These are phyloP conservation scores for Hemibagrus wyckioides DNA, from an alignment of 2,113 vertebrate genomes.

Conservation along the genomic window DNA sequence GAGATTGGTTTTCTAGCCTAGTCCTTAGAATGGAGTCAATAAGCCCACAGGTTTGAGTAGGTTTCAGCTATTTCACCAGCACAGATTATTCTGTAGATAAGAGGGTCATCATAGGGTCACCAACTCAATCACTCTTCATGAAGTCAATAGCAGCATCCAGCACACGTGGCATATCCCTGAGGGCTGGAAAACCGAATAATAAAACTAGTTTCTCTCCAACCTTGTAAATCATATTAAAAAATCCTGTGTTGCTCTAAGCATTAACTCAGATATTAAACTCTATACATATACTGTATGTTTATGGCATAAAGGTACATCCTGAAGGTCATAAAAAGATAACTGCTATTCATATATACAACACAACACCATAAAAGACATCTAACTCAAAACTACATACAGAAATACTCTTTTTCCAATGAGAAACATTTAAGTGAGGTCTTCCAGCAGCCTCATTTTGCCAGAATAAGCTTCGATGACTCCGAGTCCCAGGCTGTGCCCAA, in stretches of 20 bases:
- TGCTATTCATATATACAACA: not conserved
- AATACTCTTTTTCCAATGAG: not conserved
- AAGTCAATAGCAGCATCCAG: slow-evolving; percentile 48
- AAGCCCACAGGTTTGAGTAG: slow-evolving; percentile 34
- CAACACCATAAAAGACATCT: not conserved
- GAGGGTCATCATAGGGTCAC: slow-evolving; percentile 51
- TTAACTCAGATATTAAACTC: not conserved
- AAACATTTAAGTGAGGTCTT: slow-evolving; percentile 23
- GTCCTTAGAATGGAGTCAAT: slow-evolving; percentile 26
- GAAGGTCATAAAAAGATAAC: not conserved
- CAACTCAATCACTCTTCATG: slow-evolving; percentile 48
- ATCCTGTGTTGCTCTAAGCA: not conserved
- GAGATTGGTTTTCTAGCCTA: not conserved
- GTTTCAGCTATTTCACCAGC: slow-evolving; percentile 27
- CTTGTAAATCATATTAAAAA: slow-evolving; percentile 33
- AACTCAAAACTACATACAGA: not conserved
- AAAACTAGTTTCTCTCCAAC: slow-evolving; percentile 7
- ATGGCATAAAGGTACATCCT: not conserved
- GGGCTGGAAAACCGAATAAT: slow-evolving; percentile 9
- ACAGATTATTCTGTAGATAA: slow-evolving; percentile 42
- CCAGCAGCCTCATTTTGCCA: not conserved
- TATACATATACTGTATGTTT: not conserved
- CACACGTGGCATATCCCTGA: slow-evolving; percentile 34
- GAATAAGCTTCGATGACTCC: slow-evolving; percentile 49
- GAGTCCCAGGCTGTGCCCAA: slow-evolving; percentile 53